Percentiles rank a stretch among this genome's conserved stretches.
Evolutionary conservation across 2,113 vertebrate species (phyloP).

Genomic region (Carlito syrichta): DNA sequence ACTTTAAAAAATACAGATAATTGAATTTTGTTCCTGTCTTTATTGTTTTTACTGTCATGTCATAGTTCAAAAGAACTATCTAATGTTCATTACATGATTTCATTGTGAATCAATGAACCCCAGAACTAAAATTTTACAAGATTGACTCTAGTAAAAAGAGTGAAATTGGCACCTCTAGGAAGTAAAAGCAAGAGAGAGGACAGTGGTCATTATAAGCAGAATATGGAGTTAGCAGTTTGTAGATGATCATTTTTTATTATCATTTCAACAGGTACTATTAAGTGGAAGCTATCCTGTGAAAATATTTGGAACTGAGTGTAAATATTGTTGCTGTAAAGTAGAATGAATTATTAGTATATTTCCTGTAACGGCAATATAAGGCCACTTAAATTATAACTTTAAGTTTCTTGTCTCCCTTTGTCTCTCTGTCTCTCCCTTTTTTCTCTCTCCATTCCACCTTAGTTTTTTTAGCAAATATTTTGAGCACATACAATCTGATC

Average conservation of each 20-base stretch:
- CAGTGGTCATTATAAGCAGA: not conserved
- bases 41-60: not conserved
- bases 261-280: not conserved
- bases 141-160: not conserved
- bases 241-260: not conserved
- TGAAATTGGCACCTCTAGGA: not conserved
- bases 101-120: not conserved
- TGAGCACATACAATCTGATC: not conserved
- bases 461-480: not conserved
- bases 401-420: not conserved
- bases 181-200: not conserved
- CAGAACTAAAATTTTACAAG: not conserved
- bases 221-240: not conserved
- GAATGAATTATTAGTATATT: not conserved
- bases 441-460: not conserved
- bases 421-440: not conserved
- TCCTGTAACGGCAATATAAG: not conserved
- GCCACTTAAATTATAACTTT: not conserved
- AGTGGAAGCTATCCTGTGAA: not conserved
- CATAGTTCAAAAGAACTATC: not conserved
- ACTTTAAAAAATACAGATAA: not conserved
- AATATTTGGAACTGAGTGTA: not conserved
- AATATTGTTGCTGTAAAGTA: not conserved
- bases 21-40: constrained; percentile 1
- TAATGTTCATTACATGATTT: not conserved